A percentile compares a stretch with the other conserved stretches of the same genome.
Evolutionary conservation across 2,113 vertebrate genomes (phyloP).

Genomic region (Galbula dea): DNA sequence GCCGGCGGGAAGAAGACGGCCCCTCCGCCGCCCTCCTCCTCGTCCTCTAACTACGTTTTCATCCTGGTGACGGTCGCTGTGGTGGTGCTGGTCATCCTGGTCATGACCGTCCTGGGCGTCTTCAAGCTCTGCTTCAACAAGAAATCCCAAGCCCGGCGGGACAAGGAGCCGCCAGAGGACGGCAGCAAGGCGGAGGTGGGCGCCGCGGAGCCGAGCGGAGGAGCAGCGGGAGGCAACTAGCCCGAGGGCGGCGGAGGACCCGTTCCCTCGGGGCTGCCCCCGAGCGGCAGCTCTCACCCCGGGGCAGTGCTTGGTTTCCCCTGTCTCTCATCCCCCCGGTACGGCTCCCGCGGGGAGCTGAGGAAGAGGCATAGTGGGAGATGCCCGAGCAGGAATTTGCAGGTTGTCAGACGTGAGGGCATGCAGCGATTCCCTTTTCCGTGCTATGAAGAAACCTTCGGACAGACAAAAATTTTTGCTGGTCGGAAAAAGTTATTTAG

Average conservation of each 20-base stretch:
- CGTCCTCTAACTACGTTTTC: constrained; percentile 63
- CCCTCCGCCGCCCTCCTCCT: not conserved
- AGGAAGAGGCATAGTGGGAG: not conserved
- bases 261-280: not conserved
- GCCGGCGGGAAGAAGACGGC: not conserved
- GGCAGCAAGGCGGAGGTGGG: not conserved
- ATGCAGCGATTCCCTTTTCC: not conserved
- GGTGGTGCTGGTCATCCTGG: constrained; percentile 66
- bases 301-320: not conserved
- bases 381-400: not conserved
- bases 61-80: constrained; percentile 68
- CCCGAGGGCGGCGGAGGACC: not conserved
- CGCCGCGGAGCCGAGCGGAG: not conserved
- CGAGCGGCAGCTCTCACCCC: not conserved
- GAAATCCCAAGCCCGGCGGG: not conserved
- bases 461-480: not conserved
- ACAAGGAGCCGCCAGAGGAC: not conserved
- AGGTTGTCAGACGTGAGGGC: fast-evolving
- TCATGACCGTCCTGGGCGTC: constrained; percentile 68
- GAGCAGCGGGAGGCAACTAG: not conserved
- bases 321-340: not conserved
- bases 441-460: not conserved
- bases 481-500: not conserved
- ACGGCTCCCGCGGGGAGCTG: not conserved
- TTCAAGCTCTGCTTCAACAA: constrained; percentile 70